These are phyloP conservation scores for Paragorgia papillata DNA, from an alignment of 92 coral and sea anemone genomes.

Conservation along the genomic window DNA sequence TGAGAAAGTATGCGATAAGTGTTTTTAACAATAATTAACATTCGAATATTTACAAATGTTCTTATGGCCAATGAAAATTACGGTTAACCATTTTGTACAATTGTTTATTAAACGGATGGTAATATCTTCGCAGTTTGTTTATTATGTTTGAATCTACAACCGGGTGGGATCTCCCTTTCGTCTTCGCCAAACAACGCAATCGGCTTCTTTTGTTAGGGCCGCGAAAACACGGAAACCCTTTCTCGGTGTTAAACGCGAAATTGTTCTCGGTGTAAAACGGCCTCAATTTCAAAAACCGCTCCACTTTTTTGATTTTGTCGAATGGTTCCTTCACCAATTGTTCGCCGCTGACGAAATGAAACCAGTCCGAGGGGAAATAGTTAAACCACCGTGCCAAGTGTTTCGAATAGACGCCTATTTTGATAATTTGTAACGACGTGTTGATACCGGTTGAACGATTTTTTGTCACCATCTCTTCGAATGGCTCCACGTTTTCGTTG, in stretches of 20 bases:
- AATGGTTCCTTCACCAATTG: constrained; percentile 77
- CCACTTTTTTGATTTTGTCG: constrained; percentile 71
- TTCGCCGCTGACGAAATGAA: constrained; percentile 96
- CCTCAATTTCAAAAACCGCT: constrained; percentile 68
- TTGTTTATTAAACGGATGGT: constrained; percentile 58
- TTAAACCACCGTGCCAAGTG: constrained; percentile 75
- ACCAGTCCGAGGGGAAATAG: constrained; percentile 72
- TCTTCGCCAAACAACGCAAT: constrained; percentile 5
- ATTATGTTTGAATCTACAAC: constrained; percentile 29
- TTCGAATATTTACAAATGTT: not conserved
- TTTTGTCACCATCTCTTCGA: constrained; percentile 76
- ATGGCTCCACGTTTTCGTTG: constrained; percentile 69
- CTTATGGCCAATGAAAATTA: constrained; percentile 62
- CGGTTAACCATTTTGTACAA: constrained; percentile 50
- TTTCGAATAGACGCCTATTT: constrained; percentile 74
- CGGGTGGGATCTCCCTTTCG: constrained; percentile 63
- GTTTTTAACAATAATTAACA: constrained; percentile 6
- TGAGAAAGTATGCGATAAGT: not conserved
- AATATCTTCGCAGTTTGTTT: constrained; percentile 47
- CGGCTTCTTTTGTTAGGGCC: constrained; percentile 59
- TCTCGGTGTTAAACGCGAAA: constrained; percentile 75
- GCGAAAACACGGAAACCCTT: constrained; percentile 87
- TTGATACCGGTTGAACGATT: constrained; percentile 49
- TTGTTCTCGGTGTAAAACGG: constrained; percentile 76
- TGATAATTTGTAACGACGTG: constrained; percentile 72